Conservation (phyloP, 2,888 invertebrate species). For the Lamellibrachia satsuma region DNA sequence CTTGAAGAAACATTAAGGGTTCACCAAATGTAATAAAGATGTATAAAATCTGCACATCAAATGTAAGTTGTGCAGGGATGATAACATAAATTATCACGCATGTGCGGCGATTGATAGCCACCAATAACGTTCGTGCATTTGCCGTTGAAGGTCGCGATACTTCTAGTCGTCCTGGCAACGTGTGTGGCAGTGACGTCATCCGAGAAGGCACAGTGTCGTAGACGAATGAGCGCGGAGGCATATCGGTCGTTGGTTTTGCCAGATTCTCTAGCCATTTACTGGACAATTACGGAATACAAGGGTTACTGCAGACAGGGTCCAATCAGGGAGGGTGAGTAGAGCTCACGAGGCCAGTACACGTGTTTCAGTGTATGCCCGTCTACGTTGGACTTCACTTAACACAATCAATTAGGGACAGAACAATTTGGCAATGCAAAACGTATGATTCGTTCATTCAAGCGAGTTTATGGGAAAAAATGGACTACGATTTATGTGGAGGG, state of each 20-base stretch:
- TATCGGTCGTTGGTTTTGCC: background rate
- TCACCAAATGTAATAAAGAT: too few relatives aligned
- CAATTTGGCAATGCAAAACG: too few relatives aligned
- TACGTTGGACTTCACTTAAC: too few relatives aligned
- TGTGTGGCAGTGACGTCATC: background rate
- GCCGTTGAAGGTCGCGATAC: background rate
- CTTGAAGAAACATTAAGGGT: too few relatives aligned
- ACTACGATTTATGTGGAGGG: too few relatives aligned
- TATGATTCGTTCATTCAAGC: too few relatives aligned
- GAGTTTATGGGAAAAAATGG: too few relatives aligned
- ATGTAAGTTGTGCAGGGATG: too few relatives aligned
- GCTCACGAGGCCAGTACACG: background rate
- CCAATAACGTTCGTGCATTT: background rate
- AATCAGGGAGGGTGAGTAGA: background rate
- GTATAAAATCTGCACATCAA: too few relatives aligned
- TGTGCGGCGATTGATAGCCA: too few relatives aligned
- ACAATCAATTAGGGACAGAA: too few relatives aligned
- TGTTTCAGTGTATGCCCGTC: background rate
- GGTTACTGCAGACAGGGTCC: background rate
- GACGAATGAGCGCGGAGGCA: background rate
- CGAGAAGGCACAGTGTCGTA: background rate
- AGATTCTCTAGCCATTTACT: background rate
- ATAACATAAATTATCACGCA: too few relatives aligned
- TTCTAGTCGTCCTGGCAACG: background rate
- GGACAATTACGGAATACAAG: background rate